phyloP scores from a whole-genome alignment of 92 coral and sea anemone genomes.

The Isaurus tuberculatus region DNA sequence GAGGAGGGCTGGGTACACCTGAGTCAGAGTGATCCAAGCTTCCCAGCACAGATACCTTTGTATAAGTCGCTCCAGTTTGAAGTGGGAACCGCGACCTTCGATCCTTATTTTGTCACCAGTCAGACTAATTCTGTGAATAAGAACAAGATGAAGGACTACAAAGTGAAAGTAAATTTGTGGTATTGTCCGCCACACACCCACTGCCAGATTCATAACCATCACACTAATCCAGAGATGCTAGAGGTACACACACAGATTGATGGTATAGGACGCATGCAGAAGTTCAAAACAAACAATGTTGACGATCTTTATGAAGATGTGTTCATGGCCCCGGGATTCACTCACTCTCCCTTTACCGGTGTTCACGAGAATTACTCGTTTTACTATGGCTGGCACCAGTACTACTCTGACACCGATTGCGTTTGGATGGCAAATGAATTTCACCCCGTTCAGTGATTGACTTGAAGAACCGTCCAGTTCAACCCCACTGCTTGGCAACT shows the following conservation, averaged over 20 bases:
- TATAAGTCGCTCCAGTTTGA: slow-evolving; percentile 83
- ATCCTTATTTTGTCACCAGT: slow-evolving; percentile 63
- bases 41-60: slow-evolving; percentile 61
- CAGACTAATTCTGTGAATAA: background rate
- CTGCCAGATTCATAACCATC: slow-evolving; percentile 71
- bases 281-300: slow-evolving; percentile 62
- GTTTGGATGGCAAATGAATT: slow-evolving; percentile 84
- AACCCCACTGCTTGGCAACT: too few relatives aligned
- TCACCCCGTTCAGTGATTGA: too few relatives aligned
- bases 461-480: too few relatives aligned
- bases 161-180: slow-evolving; percentile 79
- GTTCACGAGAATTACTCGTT: slow-evolving; percentile 61
- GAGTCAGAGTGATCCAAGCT: slow-evolving; percentile 49
- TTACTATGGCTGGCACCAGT: slow-evolving; percentile 80
- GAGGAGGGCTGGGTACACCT: slow-evolving; percentile 81
- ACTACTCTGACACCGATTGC: slow-evolving; percentile 79
- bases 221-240: slow-evolving; percentile 71
- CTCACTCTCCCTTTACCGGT: slow-evolving; percentile 76
- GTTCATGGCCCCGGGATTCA: slow-evolving; percentile 70
- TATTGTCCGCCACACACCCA: slow-evolving; percentile 67
- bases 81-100: slow-evolving; percentile 73
- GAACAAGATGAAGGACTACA: slow-evolving; percentile 40
- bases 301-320: slow-evolving; percentile 76
- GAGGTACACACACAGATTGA: slow-evolving; percentile 73
- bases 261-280: slow-evolving; percentile 87